A percentile compares a stretch with the other conserved stretches of the same genome.
phyloP scores from a whole-genome alignment of 1,140 invertebrate species.

The Lepidotrigona ventralis region DNA sequence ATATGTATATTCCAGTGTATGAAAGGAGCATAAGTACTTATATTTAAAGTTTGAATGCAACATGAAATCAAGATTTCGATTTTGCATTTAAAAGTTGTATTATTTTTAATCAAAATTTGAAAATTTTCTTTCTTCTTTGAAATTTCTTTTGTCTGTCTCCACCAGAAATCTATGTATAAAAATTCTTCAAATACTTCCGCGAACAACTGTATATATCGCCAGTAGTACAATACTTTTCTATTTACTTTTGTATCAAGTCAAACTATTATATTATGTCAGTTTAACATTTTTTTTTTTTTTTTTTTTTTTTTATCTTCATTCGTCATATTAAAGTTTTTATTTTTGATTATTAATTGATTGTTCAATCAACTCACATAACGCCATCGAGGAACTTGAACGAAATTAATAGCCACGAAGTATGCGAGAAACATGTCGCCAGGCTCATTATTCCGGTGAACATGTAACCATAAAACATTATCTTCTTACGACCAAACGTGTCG shows the following conservation, averaged over 20 bases:
- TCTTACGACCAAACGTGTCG: conserved; percentile 83
- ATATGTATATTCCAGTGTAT: too few relatives aligned
- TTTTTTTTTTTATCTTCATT: neutral
- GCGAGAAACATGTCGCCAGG: conserved; percentile 79
- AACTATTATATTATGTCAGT: neutral
- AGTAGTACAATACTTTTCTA: neutral
- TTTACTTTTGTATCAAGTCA: neutral
- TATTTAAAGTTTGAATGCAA: too few relatives aligned
- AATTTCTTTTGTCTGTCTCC: too few relatives aligned
- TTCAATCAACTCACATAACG: conserved; percentile 79
- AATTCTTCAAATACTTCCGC: too few relatives aligned
- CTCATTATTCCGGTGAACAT: conserved; percentile 80
- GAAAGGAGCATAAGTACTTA: too few relatives aligned
- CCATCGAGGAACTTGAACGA: conserved; percentile 82
- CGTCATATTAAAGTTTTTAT: neutral
- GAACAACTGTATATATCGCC: neutral
- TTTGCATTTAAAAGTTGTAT: too few relatives aligned
- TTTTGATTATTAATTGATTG: neutral
- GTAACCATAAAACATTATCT: conserved; percentile 81
- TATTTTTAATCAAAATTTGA: too few relatives aligned
- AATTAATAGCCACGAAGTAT: conserved; percentile 80
- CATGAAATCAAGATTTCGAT: too few relatives aligned
- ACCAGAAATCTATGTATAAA: too few relatives aligned
- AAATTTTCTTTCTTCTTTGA: too few relatives aligned
- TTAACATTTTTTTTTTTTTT: neutral